Base-by-base conservation (phyloP, 2,797 vertebrate species). In the Molossus alvarezi region DNA sequence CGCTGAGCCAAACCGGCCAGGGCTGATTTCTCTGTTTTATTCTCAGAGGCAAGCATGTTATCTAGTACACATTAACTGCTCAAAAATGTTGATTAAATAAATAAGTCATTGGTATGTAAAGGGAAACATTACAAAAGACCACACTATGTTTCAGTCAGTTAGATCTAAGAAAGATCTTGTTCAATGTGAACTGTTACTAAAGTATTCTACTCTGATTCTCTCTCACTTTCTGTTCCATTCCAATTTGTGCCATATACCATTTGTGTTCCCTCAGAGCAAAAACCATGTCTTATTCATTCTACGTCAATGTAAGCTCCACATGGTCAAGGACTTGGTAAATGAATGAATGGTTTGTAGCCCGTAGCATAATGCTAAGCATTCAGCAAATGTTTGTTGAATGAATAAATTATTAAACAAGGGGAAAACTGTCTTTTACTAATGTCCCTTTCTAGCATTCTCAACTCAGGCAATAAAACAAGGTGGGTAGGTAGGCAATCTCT, bases 151-250 rank as follows among this genome's bases (percentile, higher is more conserved):
- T 96, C 75, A 10, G 51, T 77, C 67, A 33, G 17, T 81, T 58
- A 71, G 71, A 73, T 37, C 41, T 72, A 41, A 72, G 65, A 41
- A 84, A 75, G 37, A 72, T 45, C 51, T 87, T 77, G 83, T 69
- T 60, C 41, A 33, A 18, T 27, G 76, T 23, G 72, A 95, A 62
- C 27, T 92, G 29, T 79, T 72, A 73, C 67, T 81, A 77, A 91
- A 95, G 67, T 80, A 76, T 33, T 91, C 83, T 58, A 65, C 51
- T 77, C 76, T 64, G 81, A 69, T 84, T 82, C 76, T 87, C 83
- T 82, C 76, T 87, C 83, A 94, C 90, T 65, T 69, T 55, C 87
- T 90, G 25, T 58, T 57, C 67, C 53, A 6, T 57, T 18, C 48
- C 65, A 80, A 65, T 29, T 57, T 10, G 4, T 33, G 55, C 65